Conservation (phyloP, 2,888 invertebrate genomes). For the Harpagoxenus sublaevis region DNA sequence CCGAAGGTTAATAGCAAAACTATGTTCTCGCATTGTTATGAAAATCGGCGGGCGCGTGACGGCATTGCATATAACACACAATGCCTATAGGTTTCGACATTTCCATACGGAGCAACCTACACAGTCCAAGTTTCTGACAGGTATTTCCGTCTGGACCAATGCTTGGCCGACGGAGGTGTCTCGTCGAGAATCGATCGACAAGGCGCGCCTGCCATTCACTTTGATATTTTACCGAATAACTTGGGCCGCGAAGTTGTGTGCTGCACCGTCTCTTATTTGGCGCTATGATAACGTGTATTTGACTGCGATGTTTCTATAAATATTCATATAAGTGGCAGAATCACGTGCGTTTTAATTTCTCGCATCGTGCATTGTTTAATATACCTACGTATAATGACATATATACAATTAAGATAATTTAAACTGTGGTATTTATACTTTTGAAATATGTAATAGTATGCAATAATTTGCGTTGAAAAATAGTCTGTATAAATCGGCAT, state of each 20-base stretch:
- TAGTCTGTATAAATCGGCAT: background rate
- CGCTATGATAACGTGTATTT: background rate
- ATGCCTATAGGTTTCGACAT: conserved; percentile 59
- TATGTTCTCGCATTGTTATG: conserved; percentile 47
- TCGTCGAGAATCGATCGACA: conserved; percentile 58
- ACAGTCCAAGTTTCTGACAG: conserved; percentile 51
- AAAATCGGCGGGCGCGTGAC: conserved; percentile 22
- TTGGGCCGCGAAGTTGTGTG: background rate
- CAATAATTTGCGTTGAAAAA: background rate
- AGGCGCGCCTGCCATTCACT: conserved; percentile 46
- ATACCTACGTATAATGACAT: too few relatives aligned
- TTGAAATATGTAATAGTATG: background rate
- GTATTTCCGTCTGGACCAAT: conserved; percentile 53
- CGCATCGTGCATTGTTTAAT: too few relatives aligned
- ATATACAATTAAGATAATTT: background rate
- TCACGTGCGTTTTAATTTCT: background rate
- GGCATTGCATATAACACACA: background rate
- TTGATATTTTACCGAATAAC: conserved; percentile 26
- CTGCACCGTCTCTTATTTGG: background rate
- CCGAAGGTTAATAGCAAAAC: conserved; percentile 42
- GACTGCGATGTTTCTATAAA: background rate
- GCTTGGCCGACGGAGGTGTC: conserved; percentile 43
- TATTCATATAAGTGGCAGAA: background rate
- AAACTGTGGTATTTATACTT: background rate
- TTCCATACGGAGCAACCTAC: conserved; percentile 54